Percentiles rank a stretch among this genome's conserved stretches.
These are phyloP conservation scores for Periplaneta americana DNA, from an alignment of 1,140 invertebrate species.

Conservation along the genomic window DNA sequence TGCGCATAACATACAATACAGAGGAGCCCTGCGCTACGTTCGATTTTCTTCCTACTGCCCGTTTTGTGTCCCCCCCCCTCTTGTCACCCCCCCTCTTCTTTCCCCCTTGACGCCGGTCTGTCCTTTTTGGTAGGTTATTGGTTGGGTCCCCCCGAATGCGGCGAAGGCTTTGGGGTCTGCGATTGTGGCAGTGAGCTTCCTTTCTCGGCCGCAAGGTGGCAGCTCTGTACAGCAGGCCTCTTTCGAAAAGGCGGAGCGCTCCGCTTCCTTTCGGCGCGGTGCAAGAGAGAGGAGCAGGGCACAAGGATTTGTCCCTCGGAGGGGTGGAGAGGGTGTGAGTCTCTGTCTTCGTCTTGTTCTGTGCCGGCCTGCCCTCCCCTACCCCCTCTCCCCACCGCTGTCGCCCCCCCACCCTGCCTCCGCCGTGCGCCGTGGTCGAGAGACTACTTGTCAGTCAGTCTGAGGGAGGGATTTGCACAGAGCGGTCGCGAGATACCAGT, in stretches of 20 bases:
- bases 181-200: constrained; percentile 2
- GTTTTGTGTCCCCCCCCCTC: neutral
- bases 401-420: neutral
- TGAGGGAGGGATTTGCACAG: constrained; percentile 11
- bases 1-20: constrained; percentile 12
- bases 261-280: no score
- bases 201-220: constrained; percentile 12
- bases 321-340: no score
- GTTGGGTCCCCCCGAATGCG: constrained; percentile 7
- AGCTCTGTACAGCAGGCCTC: constrained; percentile 2
- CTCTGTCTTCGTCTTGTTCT: neutral
- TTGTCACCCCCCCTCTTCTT: neutral
- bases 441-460: constrained; percentile 3
- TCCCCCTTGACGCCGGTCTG: neutral
- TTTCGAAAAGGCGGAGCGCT: constrained; percentile 3
- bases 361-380: neutral
- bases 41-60: constrained; percentile 9
- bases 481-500: neutral
- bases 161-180: neutral
- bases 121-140: constrained; percentile 3
- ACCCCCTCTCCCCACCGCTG: neutral
- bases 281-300: neutral
- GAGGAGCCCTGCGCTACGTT: constrained; percentile 10
- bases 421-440: neutral
- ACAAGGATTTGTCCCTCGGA: constrained; percentile 10